These are phyloP conservation scores for Bellardia bayeri DNA, from an alignment of 2,888 invertebrate genomes.

Conservation along the genomic window DNA sequence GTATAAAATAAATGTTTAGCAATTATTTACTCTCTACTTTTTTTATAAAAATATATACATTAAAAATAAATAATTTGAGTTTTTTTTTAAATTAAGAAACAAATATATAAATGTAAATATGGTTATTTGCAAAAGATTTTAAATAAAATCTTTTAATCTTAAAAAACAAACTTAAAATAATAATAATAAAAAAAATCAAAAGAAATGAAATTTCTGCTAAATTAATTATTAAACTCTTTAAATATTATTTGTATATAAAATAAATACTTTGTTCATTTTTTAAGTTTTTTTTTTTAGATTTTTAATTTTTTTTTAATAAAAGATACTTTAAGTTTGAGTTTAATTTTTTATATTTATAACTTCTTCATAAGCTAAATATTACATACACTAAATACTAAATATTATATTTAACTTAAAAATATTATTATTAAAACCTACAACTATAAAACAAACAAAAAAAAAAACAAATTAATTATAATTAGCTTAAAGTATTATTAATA, in stretches of 20 bases:
- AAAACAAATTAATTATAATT: conserved; percentile 65
- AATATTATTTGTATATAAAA: conserved; percentile 33
- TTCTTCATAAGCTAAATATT: neutral
- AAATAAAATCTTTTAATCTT: conserved; percentile 7
- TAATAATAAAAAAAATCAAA: conserved; percentile 43
- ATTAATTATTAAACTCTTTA: conserved; percentile 8
- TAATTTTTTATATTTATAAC: neutral
- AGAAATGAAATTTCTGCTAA: conserved; percentile 67
- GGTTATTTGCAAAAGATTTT: neutral
- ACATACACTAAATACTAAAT: too few relatives aligned
- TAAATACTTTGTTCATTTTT: neutral
- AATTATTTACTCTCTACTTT: neutral
- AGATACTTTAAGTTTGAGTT: conserved; percentile 7
- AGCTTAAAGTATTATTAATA: conserved; percentile 73
- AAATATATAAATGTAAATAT: neutral
- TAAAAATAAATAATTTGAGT: too few relatives aligned
- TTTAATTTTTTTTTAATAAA: neutral
- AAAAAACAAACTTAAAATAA: conserved; percentile 5
- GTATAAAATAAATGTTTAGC: neutral
- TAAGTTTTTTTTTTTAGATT: neutral
- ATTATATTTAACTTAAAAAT: neutral
- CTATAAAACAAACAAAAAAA: neutral
- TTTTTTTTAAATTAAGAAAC: neutral
- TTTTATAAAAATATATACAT: neutral
- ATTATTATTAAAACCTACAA: neutral